Base-by-base conservation (phyloP, 2,888 invertebrate species). In the Netelia melanura region DNA sequence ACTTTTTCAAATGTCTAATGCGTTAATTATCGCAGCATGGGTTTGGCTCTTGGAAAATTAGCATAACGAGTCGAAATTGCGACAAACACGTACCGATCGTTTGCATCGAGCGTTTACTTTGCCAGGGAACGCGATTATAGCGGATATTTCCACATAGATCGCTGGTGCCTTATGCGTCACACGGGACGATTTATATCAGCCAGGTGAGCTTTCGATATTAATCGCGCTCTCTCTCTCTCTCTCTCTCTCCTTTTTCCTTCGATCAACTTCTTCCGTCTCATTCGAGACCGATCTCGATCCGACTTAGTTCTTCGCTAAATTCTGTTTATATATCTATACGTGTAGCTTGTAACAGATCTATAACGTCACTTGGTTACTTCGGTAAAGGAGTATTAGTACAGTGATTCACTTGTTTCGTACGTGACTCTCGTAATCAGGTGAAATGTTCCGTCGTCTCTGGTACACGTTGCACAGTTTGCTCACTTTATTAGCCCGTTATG, bases 381-480 rank as follows among this genome's bases (percentile, higher is more conserved):
- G 21, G 25, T 11, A 61, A 65, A 30, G 70, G 10, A 67, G 70
- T 21, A 70, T 62, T 70, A 62, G 44, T 21, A 25, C 54, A 38
- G 64, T 75, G 78, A 84, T 81, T 81, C 84, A 81, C 74, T 77
- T 68, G 77, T 84, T 65, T 75, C 78, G 30, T 52, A 70, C 72
- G 52, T 70, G 64, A 58, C 74, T 81, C 67, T 81, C 74, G 61
- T 70, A 71, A 64, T 62, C 80, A 74, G 68, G 77, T 68, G 81
- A 84, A 84, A 81, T 77, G 61, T 78, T 77, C 62, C 52, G 62
- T 71, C 10, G 44, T 78, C 62, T 17, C 17, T 30, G 30, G 38
- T 61, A 61, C 38, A 30, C 21, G 52, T 70, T 25, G n/a, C 56
- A 54, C 61, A 17, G 62, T 43, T 52, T 38, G 25, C 67, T 84